A percentile compares a stretch with the other conserved stretches of the same genome.
phyloP scores from a whole-genome alignment of 2,113 vertebrate species.

The Calidris pygmaea region DNA sequence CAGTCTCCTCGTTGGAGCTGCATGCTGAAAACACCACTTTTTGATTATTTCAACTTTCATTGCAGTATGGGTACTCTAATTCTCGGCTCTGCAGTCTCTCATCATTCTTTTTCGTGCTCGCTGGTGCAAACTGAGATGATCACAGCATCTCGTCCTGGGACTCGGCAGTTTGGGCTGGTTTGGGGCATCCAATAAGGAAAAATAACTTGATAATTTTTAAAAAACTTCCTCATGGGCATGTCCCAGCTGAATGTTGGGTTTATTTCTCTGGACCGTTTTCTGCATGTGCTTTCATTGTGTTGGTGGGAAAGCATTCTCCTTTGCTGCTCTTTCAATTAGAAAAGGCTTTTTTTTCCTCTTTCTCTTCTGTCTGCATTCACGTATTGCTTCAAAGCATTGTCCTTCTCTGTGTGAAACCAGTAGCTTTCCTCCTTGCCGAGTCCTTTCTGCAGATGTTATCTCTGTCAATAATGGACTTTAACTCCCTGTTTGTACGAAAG shows the following conservation, averaged over 20 bases:
- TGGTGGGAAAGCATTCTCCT: not conserved
- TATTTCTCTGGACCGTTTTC: not conserved
- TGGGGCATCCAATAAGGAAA: not conserved
- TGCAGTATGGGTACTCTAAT: not conserved
- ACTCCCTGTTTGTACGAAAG: not conserved
- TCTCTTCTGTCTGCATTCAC: not conserved
- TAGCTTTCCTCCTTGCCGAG: not conserved
- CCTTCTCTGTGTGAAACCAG: not conserved
- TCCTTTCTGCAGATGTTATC: not conserved
- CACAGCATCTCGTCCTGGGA: not conserved
- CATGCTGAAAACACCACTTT: not conserved
- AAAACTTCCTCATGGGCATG: not conserved
- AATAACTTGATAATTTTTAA: not conserved
- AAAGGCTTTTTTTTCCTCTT: constrained; percentile 25
- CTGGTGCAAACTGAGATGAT: not conserved
- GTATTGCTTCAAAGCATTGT: not conserved
- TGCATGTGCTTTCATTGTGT: not conserved
- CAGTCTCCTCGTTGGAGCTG: not conserved
- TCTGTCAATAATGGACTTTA: not conserved
- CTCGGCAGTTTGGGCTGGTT: not conserved
- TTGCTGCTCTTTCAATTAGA: not conserved
- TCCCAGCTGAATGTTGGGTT: not conserved
- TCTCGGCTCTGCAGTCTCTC: not conserved
- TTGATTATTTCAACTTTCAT: not conserved
- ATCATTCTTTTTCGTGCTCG: not conserved